Evolutionary conservation across 2,888 invertebrate genomes (phyloP), one percentile per base, ranked within the genome.

Genomic region (Tetranychus truncatus): DNA sequence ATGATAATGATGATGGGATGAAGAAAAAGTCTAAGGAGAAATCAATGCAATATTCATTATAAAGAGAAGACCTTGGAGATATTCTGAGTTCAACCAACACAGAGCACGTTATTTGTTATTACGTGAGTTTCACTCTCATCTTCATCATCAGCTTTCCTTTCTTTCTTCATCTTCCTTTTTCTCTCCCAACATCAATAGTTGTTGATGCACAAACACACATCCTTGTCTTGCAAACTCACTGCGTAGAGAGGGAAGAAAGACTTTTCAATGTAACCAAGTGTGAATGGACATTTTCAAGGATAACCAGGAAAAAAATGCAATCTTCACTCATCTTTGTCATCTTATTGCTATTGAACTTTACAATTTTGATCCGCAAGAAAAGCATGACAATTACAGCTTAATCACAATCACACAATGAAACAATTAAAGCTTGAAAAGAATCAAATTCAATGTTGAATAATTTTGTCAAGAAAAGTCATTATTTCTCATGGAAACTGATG

Each of bases 221-320:
- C 55, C 55, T 55, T 55, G 55, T 55, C 3, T 55, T 55, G 46
- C 6, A 55, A 55, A 15, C 55, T 55, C 55, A 55, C 9, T 9
- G 15, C 55, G 6, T 55, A 55, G 1, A 15, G 3, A 55, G 24
- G 24, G 9, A 55, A 55, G 9, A 55, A 2, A 55, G 15, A 15
- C 9, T 1, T 55, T 15, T 55, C 55, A 55, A 55, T 55, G 55
- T 55, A 55, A 15, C 55, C 55, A 55, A 55, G 55, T 55, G 55
- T 55, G 55, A 55, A 55, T 55, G 55, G 55, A 55, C 55, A 55
- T 55, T 55, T 55, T 55, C 55, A 55, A 55, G 55, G 55, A 55
- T 55, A 55, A 55, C 55, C 55, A 55, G 55, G 55, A 15, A 55
- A 24, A n/a, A 34, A 55, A 15, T 55, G 55, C 55, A 55, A 55